Percentiles rank a stretch among this genome's conserved stretches.
Conservation (phyloP, 2,113 vertebrate species). For the Mobula birostris region DNA sequence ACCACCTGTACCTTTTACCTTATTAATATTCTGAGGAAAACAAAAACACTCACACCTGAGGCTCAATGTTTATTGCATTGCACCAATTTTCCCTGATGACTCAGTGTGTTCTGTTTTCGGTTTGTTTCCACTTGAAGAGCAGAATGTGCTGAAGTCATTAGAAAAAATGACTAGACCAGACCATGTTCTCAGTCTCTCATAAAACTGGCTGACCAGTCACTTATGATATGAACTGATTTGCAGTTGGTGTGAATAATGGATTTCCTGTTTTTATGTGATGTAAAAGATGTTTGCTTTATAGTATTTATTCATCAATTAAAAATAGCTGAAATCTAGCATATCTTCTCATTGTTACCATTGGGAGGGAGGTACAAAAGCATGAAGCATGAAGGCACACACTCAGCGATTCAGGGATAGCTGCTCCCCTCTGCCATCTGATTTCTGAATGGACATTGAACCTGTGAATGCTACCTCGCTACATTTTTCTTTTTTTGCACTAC, state of each 20-base stretch:
- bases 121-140: background rate
- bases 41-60: slow-evolving; percentile 23
- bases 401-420: too few relatives aligned
- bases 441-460: too few relatives aligned
- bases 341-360: background rate
- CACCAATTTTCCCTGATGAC: background rate
- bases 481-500: too few relatives aligned
- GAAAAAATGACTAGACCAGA: background rate
- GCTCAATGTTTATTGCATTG: background rate
- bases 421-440: too few relatives aligned
- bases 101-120: background rate
- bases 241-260: background rate
- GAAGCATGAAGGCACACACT: too few relatives aligned
- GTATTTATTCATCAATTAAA: background rate
- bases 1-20: slow-evolving; percentile 17
- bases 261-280: background rate
- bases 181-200: background rate
- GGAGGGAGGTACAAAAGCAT: too few relatives aligned
- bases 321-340: background rate
- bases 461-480: too few relatives aligned
- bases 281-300: background rate
- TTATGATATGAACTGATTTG: background rate
- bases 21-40: background rate
- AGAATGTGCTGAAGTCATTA: background rate
- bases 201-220: background rate